Base-by-base conservation (phyloP, 2,113 vertebrate species). In the Crocuta crocuta region DNA sequence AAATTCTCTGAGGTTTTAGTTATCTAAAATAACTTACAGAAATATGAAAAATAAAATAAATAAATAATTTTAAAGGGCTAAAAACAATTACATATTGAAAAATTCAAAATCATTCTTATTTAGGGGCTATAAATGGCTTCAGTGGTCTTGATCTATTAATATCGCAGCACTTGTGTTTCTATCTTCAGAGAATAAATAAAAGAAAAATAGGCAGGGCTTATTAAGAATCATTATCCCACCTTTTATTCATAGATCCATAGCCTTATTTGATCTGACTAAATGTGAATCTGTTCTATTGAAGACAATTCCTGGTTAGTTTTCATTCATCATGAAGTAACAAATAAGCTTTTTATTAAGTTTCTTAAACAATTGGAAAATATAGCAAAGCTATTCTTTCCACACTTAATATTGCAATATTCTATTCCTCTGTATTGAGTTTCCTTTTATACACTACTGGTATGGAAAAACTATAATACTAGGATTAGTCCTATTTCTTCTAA, bases 1-100 rank as follows among this genome's bases (percentile, higher is more conserved):
- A 97, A 98, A 98, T 98, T 98, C 98, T 98, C 79, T 97, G 95
- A 98, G 97, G 92, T 98, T 97, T 97, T 97, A 71, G 94, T 98
- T 98, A 98, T 86, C 96, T 97, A 97, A 33, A 70, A 70, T 70
- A 98, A 95, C 93, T 97, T 98, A 97, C 96, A 98, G 78, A 95
- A 94, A 96, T 84, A 0, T 91, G 80, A 98, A 96, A 68, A 68
- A 66, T 66, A 33, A 68, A 70, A 65, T 55, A 65, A 65, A 68
- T 16, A 70, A 16, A 19, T 70, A 55, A 89, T 70, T 50, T 89
- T 71, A 94, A 63, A 89, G 84, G 26, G 2, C 35, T 50, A 82
- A 74, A 24, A 93, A 76, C 21, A 39, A 96, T 58, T 61, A 16
- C 17, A n/a, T 43, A 61, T 19, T 26, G 26, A 43, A 93, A 78